Percentiles rank a stretch among this genome's conserved stretches.
Evolutionary conservation across 2,797 vertebrate genomes (phyloP).

Genomic region (Hydrolagus colliei): DNA sequence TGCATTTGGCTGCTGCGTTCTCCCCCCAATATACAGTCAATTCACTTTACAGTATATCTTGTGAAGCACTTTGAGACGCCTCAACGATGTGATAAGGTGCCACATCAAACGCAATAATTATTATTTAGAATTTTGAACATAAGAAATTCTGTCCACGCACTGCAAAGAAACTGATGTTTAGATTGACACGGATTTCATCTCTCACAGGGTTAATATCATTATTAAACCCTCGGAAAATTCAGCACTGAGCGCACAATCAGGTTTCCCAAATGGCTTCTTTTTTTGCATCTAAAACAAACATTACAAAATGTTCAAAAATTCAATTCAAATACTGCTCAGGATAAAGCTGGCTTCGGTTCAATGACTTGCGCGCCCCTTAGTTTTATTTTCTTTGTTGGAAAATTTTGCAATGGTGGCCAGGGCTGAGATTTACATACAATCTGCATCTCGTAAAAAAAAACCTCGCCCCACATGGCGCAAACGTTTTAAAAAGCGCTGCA

Average conservation of each 20-base stretch:
- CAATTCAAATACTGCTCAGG: conserved; percentile 1
- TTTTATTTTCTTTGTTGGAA: neutral
- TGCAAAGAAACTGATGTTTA: neutral
- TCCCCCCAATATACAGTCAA: no score
- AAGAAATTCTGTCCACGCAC: neutral
- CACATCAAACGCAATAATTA: neutral
- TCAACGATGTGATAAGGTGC: no score
- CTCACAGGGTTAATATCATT: neutral
- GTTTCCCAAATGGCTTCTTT: neutral
- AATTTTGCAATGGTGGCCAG: neutral
- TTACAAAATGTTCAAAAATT: conserved; percentile 8
- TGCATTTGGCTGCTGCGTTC: no score
- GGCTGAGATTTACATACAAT: neutral
- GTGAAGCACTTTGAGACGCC: no score
- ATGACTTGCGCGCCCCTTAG: neutral
- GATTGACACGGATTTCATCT: neutral
- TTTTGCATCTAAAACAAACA: neutral
- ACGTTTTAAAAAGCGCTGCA: neutral
- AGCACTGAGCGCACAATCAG: neutral
- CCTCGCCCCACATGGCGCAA: neutral
- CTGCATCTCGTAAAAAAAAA: neutral
- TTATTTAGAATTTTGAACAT: neutral
- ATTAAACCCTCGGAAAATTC: conserved; percentile 2
- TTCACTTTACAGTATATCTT: no score
- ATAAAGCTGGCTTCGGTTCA: neutral